Conservation (phyloP, 2,797 vertebrate species). For the Sebastes cheni region DNA sequence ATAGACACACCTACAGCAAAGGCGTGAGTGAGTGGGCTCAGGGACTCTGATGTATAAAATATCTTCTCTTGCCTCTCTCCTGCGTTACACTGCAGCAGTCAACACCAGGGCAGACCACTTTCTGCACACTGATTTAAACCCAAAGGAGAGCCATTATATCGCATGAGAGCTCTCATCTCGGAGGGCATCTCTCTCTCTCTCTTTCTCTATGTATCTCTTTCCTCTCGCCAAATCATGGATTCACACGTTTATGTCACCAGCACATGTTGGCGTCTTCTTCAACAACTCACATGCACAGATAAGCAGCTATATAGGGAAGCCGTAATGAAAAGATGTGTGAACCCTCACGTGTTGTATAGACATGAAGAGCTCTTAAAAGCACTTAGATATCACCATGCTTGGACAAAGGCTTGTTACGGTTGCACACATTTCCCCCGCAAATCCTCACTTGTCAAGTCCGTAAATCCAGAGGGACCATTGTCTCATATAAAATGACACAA, state of each 20-base stretch:
- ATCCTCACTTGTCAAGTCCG: slow-evolving; percentile 23
- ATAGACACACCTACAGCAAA: slow-evolving; percentile 63
- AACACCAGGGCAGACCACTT: slow-evolving; percentile 25
- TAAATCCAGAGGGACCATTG: slow-evolving; percentile 41
- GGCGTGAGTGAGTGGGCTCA: slow-evolving; percentile 48
- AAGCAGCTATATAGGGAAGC: slow-evolving; percentile 33
- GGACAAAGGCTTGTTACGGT: slow-evolving; percentile 17
- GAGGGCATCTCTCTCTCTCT: slow-evolving; percentile 14
- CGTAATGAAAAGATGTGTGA: slow-evolving; percentile 23
- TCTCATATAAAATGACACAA: slow-evolving; percentile 47
- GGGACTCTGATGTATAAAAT: slow-evolving; percentile 35
- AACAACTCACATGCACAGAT: slow-evolving; percentile 26
- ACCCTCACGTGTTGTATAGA: slow-evolving; percentile 36
- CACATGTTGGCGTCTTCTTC: slow-evolving; percentile 44
- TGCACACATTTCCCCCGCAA: background rate
- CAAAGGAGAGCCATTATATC: slow-evolving; percentile 42
- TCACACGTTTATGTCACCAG: slow-evolving; percentile 40
- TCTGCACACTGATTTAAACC: slow-evolving; percentile 42
- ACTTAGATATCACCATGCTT: slow-evolving; percentile 18
- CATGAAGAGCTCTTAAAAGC: slow-evolving; percentile 36
- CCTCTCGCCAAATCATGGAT: slow-evolving; percentile 2
- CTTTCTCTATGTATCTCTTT: background rate
- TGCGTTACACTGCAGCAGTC: slow-evolving; percentile 56
- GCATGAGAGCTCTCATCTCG: slow-evolving; percentile 49
- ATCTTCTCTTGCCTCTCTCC: slow-evolving; percentile 28